Base-by-base conservation (phyloP, 2,888 invertebrate genomes). In the Dasysyrphus albostriatus region DNA sequence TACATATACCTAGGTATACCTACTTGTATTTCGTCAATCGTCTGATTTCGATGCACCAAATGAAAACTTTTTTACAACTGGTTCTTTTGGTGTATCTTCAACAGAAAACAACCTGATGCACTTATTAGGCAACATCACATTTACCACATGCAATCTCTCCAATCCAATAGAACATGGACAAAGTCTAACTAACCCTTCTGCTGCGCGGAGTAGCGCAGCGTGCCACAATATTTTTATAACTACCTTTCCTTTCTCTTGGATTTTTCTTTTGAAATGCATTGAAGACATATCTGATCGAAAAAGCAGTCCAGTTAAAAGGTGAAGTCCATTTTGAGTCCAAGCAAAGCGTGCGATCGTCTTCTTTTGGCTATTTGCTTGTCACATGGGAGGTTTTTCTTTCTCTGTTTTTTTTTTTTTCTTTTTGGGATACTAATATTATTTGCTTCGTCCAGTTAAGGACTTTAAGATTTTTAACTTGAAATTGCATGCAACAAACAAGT, bases 401-500 rank as follows among this genome's bases (percentile, higher is more conserved):
- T 44, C 12, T 39, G 39, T 39, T 12, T 39, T 10, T 16, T 34
- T 34, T 34, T n/a, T 14, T 19, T n/a, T 32, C 16, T n/a, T n/a
- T n/a, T n/a, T n/a, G n/a, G n/a, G n/a, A n/a, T n/a, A n/a, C n/a
- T 12, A 9, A 9, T 54, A 12, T 24, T 49, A 47, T 19, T 44
- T 37, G 5, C n/a, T 37, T 54, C 51, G 24, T 69, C 69, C 54
- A 69, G 54, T 69, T 69, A 39, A 69, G 69, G 69, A 58, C 42
- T 34, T 29, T 8, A 12, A 78, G 74, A 70, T 73, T 51, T 82
- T 79, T 79, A 77, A 72, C 73, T 81, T 42, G 49, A 69, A 87
- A 82, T 78, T 37, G 61, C 83, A 87, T 87, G 87, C 87, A 83
- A 78, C 56, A 34, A 75, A 74, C 74, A 78, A 87, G 63, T 78